A percentile compares a stretch with the other conserved stretches of the same genome.
Evolutionary conservation across 1,140 invertebrate species (phyloP).

Genomic region (Pseudomyrmex sp.): DNA sequence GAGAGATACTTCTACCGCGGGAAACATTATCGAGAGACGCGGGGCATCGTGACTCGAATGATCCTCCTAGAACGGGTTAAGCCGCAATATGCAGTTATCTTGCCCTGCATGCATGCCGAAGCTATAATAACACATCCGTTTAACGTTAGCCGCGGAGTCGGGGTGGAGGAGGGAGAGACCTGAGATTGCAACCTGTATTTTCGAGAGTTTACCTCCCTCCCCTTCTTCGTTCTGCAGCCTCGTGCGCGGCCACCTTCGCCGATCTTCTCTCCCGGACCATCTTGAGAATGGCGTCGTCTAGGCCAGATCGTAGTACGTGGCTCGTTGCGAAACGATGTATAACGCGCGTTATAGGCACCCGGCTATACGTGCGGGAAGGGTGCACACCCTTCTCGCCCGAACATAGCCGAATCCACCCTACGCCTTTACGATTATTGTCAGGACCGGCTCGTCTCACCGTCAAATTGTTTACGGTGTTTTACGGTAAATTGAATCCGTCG

Average conservation of each 20-base stretch:
- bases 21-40: constrained; percentile 39
- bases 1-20: constrained; percentile 38
- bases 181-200: constrained; percentile 62
- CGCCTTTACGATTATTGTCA: constrained; percentile 70
- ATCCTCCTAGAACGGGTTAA: constrained; percentile 56
- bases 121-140: constrained; percentile 68
- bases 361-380: constrained; percentile 50
- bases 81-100: constrained; percentile 73
- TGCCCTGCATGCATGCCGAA: constrained; percentile 60
- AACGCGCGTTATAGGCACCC: constrained; percentile 35
- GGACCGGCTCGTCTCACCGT: constrained; percentile 43
- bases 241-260: constrained; percentile 15
- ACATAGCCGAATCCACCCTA: constrained; percentile 64
- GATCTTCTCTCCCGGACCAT: constrained; percentile 52
- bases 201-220: constrained; percentile 38
- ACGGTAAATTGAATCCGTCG: constrained; percentile 64
- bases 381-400: constrained; percentile 38
- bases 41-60: constrained; percentile 44
- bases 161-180: neutral
- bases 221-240: neutral
- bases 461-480: constrained; percentile 69
- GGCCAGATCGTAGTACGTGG: constrained; percentile 38
- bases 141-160: constrained; percentile 53
- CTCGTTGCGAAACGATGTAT: constrained; percentile 49
- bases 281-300: constrained; percentile 58